Evolutionary conservation across 2,888 invertebrate genomes (phyloP).

Genomic region (Aethes cnicana): DNA sequence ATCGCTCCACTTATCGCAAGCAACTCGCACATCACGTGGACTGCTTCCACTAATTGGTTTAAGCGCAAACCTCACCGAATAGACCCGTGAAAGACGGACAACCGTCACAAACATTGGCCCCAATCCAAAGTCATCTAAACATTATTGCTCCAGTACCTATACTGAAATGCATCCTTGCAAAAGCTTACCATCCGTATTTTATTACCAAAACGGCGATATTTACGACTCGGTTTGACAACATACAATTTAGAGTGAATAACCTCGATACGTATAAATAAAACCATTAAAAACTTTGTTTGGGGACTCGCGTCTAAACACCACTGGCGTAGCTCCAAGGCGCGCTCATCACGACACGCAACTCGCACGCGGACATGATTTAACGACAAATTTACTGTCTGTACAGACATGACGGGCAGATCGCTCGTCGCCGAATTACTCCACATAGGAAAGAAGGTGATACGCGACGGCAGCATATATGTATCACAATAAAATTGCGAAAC

Average conservation of each 20-base stretch:
- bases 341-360: constrained; percentile 64
- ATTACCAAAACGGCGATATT: constrained; percentile 36
- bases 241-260: constrained; percentile 51
- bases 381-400: constrained; percentile 62
- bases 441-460: constrained; percentile 44
- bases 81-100: constrained; percentile 55
- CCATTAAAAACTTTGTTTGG: constrained; percentile 53
- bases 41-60: constrained; percentile 31
- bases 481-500: constrained; percentile 38
- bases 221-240: constrained; percentile 43
- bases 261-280: constrained; percentile 48
- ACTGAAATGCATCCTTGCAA: constrained; percentile 19
- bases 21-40: constrained; percentile 55
- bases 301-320: constrained; percentile 49
- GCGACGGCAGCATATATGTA: constrained; percentile 39
- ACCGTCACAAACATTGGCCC: constrained; percentile 70
- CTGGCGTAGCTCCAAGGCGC: constrained; percentile 63
- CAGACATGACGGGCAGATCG: constrained; percentile 37
- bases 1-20: constrained; percentile 61
- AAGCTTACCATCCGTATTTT: constrained; percentile 33
- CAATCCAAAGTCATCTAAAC: constrained; percentile 70
- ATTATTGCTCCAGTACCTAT: constrained; percentile 28
- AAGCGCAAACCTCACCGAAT: constrained; percentile 37
- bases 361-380: constrained; percentile 64
- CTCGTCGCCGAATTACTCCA: constrained; percentile 42